Evolutionary conservation across 1,140 invertebrate species (phyloP), one percentile per base, ranked within the genome.

Genomic region (Drosophila seguyi): DNA sequence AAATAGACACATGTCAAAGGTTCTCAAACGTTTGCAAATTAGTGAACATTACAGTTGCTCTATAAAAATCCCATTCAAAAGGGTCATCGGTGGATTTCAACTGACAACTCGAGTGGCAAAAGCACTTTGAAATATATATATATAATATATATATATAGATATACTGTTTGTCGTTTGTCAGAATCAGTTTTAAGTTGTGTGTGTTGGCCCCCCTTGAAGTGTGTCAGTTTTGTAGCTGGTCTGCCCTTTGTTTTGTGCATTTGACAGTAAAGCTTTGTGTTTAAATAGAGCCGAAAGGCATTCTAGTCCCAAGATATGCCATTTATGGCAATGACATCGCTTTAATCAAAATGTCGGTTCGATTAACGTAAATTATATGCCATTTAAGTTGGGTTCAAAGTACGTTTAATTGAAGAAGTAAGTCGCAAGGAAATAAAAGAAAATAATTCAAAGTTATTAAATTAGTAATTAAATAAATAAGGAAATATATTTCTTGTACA

Each of bases 1-100:
- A 62, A 73, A 50, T 39, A 55, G 65, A 81, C 79, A 81, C 65
- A 81, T 81, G 72, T 81, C 79, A 81, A 61, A 68, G 45, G 39
- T 36, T 65, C 29, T 57, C 42, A 60, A 79, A 78, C 36, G 52
- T 57, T 55, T 48, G 65, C 50, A 72, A 81, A 76, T 81, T 81
- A 81, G 60, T 62, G 45, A 47, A 65, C 71, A 80, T 81, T 75
- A 74, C 53, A 60, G 75, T 29, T 31, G 34, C 31, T 31, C 25
- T 44, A 55, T 57, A 72, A 72, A 73, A 72, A 73, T 50, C 53
- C 36, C 11, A 50, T 31, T 22, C 44, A 50, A 72, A 71, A 72
- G 67, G 66, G 44, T 71, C 42, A 58, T 41, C 66, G 29, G 18
- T 72, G 31, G 36, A 72, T 48, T 71, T 71, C 20, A 58, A 71